phyloP scores from a whole-genome alignment of 2,888 invertebrate genomes.

The Hydroisotoma schaefferi region DNA sequence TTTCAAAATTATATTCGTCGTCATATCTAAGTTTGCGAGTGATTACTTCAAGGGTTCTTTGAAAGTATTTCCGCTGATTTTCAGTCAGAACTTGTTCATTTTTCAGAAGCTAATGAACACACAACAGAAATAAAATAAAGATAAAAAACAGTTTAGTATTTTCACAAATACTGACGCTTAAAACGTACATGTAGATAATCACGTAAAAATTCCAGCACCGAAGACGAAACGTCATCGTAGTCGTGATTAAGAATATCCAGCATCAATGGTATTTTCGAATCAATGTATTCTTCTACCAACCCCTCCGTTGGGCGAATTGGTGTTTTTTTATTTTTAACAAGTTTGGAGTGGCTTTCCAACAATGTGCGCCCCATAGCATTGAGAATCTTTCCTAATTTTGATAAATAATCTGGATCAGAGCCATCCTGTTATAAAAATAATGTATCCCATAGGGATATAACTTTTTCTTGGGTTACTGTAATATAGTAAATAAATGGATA shows the following conservation, averaged over 20 bases:
- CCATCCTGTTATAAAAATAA: constrained; percentile 53
- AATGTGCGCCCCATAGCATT: constrained; percentile 56
- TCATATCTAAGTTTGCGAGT: constrained; percentile 57
- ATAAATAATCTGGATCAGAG: constrained; percentile 54
- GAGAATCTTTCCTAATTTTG: constrained; percentile 55
- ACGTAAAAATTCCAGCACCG: constrained; percentile 55
- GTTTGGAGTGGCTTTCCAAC: constrained; percentile 55
- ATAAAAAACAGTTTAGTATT: too few species aligned
- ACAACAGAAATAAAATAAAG: too few species aligned
- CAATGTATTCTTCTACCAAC: constrained; percentile 51
- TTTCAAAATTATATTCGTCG: constrained; percentile 55
- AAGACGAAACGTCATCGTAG: constrained; percentile 57
- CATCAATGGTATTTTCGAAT: constrained; percentile 54
- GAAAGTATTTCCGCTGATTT: constrained; percentile 52
- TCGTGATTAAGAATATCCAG: constrained; percentile 55
- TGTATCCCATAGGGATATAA: neutral
- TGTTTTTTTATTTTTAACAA: constrained; percentile 32
- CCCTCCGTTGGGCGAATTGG: too few species aligned
- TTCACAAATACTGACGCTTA: too few species aligned
- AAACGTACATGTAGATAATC: constrained; percentile 54
- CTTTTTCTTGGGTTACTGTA: neutral
- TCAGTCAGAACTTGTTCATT: constrained; percentile 50
- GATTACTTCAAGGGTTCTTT: constrained; percentile 54
- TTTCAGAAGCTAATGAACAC: constrained; percentile 52
- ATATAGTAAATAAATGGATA: neutral